These are phyloP conservation scores for Scelioninae gen. 1 DNA, from an alignment of 2,888 invertebrate genomes.

Conservation along the genomic window DNA sequence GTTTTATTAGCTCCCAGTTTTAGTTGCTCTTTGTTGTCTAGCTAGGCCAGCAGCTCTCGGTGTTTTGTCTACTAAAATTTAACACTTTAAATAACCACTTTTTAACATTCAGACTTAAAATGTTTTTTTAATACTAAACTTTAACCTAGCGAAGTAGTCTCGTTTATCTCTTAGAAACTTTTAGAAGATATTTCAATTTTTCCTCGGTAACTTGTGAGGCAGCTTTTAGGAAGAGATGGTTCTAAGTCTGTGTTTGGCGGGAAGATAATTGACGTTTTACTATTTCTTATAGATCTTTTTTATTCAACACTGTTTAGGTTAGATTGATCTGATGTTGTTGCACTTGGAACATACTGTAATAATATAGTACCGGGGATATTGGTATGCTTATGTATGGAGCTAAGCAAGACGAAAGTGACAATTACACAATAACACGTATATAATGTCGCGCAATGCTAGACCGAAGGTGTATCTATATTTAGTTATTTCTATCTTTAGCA, in stretches of 20 bases:
- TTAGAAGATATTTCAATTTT: constrained; percentile 30
- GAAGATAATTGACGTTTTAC: constrained; percentile 8
- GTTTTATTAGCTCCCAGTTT: constrained; percentile 57
- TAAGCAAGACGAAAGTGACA: constrained; percentile 54
- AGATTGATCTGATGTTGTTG: constrained; percentile 66
- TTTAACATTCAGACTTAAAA: background rate
- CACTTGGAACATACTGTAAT: constrained; percentile 63
- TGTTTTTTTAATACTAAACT: constrained; percentile 2
- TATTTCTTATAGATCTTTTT: constrained; percentile 35
- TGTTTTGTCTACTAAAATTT: constrained; percentile 29
- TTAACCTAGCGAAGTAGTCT: constrained; percentile 54
- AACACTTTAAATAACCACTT: constrained; percentile 6
- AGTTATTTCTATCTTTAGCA: constrained; percentile 79
- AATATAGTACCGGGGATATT: constrained; percentile 48
- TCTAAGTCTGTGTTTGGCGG: constrained; percentile 15
- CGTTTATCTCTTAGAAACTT: constrained; percentile 46
- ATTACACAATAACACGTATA: constrained; percentile 49
- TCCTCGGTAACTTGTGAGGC: constrained; percentile 24
- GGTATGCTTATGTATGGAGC: constrained; percentile 55
- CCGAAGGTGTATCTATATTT: constrained; percentile 77
- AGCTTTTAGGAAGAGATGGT: constrained; percentile 24
- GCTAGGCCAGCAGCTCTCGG: constrained; percentile 48
- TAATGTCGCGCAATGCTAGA: constrained; percentile 63
- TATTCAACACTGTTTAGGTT: constrained; percentile 47
- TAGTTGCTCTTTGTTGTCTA: constrained; percentile 56